Evolutionary conservation across 2,888 invertebrate species (phyloP), one percentile per base, ranked within the genome.

Genomic region (Cephalotes varians): DNA sequence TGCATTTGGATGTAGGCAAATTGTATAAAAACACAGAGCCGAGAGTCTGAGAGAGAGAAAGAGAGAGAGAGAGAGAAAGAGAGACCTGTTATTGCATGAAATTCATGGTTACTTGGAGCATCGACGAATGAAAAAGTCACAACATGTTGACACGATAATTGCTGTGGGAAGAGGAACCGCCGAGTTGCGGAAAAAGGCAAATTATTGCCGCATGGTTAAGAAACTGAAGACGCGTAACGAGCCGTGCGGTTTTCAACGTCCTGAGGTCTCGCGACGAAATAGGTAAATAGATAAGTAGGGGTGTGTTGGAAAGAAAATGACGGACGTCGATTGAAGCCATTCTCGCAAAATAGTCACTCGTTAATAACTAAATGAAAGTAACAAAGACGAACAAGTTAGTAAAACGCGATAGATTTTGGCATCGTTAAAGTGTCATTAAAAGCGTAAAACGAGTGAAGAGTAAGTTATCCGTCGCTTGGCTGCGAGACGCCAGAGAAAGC

Each of bases 101-200:
- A 88, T 86, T 88, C 72, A 81, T 83, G 76, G 64, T 69, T 49
- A 65, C 67, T 51, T 62, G 73, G 25, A 18, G 58, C 76, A 76
- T 62, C 69, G 80, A 40, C 62, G 49, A 64, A 31, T 60, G 58
- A 80, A 83, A 83, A 82, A 83, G 65, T 82, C 81, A 84, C 64
- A 83, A 79, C 67, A 82, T 67, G 80, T 71, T 72, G 86, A 85
- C 85, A 65, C 86, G 67, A 56, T 89, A 89, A 88, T 88, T 89
- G 73, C 81, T 58, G 51, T 15, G 79, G 40, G 69, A 76, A 77
- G 81, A 60, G 47, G 58, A 72, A 69, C 62, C 21, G 58, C 21
- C 37, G 81, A 74, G 81, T 49, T 76, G 76, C 67, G 76, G 71
- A 82, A 87, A 86, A 83, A 86, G 87, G 87, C 81, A 86, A 54